Base-by-base conservation (phyloP, 2,113 vertebrate genomes). In the Atractosteus spatula region DNA sequence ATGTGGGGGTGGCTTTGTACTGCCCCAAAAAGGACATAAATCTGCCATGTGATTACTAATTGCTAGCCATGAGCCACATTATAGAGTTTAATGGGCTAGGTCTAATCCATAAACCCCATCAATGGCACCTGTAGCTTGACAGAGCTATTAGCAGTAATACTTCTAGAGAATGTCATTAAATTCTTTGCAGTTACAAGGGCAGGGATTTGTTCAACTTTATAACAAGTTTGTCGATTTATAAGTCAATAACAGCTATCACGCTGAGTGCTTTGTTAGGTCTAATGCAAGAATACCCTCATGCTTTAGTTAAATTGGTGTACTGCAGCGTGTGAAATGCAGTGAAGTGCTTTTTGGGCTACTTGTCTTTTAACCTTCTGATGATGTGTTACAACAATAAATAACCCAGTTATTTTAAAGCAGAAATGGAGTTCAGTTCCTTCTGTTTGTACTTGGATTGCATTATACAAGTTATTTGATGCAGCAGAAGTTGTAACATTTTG, bases 1-100 rank as follows among this genome's bases (percentile, higher is more conserved):
- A 62, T 44, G 4, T 42, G n/a, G 5, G 55, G 17, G 14, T 14
- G 65, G 79, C 75, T 78, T 76, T 79, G 77, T 55, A 74, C 73
- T 71, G 55, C 68, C 45, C 63, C 55, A 13, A 51, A 73, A 42
- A 17, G 3, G 69, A 71, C 45, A 57, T 51, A 73, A 70, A 70
- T 65, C 56, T 43, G 41, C n/a, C 17, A 61, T 54, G 16, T 29
- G 7, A 57, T 44, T 66, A 57, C 59, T 78, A 79, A 72, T 77
- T 70, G 70, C 70, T 66, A 65, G 66, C 65, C 62, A n/a, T 41
- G 62, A 43, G 57, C 16, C 16, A 14, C 67, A 51, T 7, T 51
- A 51, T 1, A 7, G 47, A 29, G 17, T 73, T 41, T 62, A 70
- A 66, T 69, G 63, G 41, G 17, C 17, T 29, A 29, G 17, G 17